These are phyloP conservation scores for Paralvinella palmiformis DNA, from an alignment of 1,140 invertebrate genomes.

Conservation along the genomic window DNA sequence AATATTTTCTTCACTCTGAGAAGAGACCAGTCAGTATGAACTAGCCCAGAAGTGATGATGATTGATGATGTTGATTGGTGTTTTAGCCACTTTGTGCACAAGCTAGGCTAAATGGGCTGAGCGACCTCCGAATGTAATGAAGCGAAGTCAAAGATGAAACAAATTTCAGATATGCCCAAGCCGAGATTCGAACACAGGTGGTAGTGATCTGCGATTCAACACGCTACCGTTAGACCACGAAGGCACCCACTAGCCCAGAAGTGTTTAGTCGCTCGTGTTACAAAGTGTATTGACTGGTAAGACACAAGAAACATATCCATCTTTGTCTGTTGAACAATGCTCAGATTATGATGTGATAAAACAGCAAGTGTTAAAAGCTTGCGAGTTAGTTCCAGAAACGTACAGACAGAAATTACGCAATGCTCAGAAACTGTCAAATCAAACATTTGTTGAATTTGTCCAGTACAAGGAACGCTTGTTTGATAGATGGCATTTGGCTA, in stretches of 20 bases:
- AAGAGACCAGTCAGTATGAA: conserved; percentile 21
- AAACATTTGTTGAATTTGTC: conserved; percentile 26
- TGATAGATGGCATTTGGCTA: conserved; percentile 22
- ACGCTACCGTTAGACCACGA: too few species aligned
- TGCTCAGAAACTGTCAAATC: conserved; percentile 15
- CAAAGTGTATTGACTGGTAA: conserved; percentile 23
- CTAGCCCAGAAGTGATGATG: too few species aligned
- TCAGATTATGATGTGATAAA: conserved; percentile 22
- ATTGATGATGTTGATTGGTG: too few species aligned
- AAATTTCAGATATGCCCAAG: too few species aligned
- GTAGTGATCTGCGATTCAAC: too few species aligned
- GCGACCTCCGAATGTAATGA: too few species aligned
- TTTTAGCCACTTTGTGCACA: too few species aligned
- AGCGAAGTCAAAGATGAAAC: too few species aligned
- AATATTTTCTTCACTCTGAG: conserved; percentile 26
- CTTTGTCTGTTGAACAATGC: conserved; percentile 14
- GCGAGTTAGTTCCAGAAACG: conserved; percentile 28
- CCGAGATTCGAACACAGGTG: too few species aligned
- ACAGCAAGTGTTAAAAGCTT: conserved; percentile 23
- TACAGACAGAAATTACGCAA: conserved; percentile 25
- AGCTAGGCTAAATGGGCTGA: too few species aligned
- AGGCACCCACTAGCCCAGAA: conserved; percentile 19
- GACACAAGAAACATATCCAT: conserved; percentile 18
- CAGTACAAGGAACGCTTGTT: conserved; percentile 21
- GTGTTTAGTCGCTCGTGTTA: conserved; percentile 15